Evolutionary conservation across 2,888 invertebrate genomes (phyloP).

Genomic region (Amphipoea lucens): DNA sequence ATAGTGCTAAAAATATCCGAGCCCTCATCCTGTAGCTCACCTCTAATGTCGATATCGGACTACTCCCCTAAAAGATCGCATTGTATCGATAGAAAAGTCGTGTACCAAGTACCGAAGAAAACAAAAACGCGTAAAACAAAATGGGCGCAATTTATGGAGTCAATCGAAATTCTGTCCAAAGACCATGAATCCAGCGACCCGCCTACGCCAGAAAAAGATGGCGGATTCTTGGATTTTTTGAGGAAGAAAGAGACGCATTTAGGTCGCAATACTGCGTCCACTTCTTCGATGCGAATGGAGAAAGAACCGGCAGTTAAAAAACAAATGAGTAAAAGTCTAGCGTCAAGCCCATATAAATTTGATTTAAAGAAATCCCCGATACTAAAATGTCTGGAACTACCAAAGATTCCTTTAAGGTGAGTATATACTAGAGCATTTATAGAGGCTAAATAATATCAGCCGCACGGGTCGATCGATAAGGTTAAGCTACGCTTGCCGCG

Average conservation of each 20-base stretch:
- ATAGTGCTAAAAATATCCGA: conserved; percentile 67
- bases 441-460: too few species aligned
- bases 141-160: conserved; percentile 81
- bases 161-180: conserved; percentile 75
- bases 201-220: conserved; percentile 71
- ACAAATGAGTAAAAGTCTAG: conserved; percentile 75
- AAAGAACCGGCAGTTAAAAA: conserved; percentile 56
- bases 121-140: conserved; percentile 67
- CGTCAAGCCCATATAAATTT: conserved; percentile 77
- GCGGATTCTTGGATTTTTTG: conserved; percentile 75
- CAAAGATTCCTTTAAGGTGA: conserved; percentile 69
- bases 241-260: conserved; percentile 71
- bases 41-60: conserved; percentile 78
- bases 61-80: conserved; percentile 73
- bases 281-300: conserved; percentile 68
- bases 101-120: conserved; percentile 50
- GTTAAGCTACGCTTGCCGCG: too few species aligned
- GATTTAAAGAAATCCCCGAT: conserved; percentile 75
- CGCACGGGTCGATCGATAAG: too few species aligned
- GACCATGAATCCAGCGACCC: conserved; percentile 76
- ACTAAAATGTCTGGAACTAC: conserved; percentile 79
- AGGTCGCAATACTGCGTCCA: conserved; percentile 66
- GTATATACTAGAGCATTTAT: not conserved
- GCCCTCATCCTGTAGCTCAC: conserved; percentile 71
- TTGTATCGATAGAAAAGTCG: conserved; percentile 43